Percentiles rank a stretch among this genome's conserved stretches.
Evolutionary conservation across 2,888 invertebrate species (phyloP).

Genomic region (Drosophila fungiperda): DNA sequence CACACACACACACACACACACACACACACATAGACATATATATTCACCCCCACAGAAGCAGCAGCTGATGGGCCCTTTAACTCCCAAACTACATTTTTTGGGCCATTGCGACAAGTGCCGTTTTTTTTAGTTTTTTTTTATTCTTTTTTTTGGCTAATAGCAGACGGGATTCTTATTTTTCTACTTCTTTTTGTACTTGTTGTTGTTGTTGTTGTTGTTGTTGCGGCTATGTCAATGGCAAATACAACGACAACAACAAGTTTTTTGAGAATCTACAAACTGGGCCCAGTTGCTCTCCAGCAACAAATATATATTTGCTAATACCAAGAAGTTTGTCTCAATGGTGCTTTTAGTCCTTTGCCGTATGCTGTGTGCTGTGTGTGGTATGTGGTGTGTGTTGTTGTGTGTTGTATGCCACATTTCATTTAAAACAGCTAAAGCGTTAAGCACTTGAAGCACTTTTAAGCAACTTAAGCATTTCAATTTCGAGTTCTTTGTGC

Average conservation of each 20-base stretch:
- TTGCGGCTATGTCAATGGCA: constrained; percentile 19
- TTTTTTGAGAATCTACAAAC: constrained; percentile 17
- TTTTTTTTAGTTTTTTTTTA: constrained; percentile 45
- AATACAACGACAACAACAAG: constrained; percentile 41
- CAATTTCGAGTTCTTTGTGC: not conserved
- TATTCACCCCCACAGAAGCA: constrained; percentile 4
- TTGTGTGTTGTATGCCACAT: not conserved
- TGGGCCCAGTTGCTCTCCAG: constrained; percentile 39
- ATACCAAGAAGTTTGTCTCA: constrained; percentile 5
- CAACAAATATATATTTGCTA: constrained; percentile 44
- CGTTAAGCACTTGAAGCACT: constrained; percentile 5
- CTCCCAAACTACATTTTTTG: constrained; percentile 26
- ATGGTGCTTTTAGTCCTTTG: not conserved
- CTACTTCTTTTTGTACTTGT: not conserved
- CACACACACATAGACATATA: not conserved
- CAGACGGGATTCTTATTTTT: constrained; percentile 23
- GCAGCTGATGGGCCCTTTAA: constrained; percentile 25
- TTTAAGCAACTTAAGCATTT: constrained; percentile 6
- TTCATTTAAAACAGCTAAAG: constrained; percentile 15
- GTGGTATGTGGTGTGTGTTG: not conserved
- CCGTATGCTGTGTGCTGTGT: not conserved
- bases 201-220: constrained; percentile 10
- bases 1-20: constrained; percentile 11
- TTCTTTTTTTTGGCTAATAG: constrained; percentile 38
- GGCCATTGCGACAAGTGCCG: constrained; percentile 55